phyloP scores from a whole-genome alignment of 2,888 invertebrate species.

The Sinopyrophorus schimmeli region DNA sequence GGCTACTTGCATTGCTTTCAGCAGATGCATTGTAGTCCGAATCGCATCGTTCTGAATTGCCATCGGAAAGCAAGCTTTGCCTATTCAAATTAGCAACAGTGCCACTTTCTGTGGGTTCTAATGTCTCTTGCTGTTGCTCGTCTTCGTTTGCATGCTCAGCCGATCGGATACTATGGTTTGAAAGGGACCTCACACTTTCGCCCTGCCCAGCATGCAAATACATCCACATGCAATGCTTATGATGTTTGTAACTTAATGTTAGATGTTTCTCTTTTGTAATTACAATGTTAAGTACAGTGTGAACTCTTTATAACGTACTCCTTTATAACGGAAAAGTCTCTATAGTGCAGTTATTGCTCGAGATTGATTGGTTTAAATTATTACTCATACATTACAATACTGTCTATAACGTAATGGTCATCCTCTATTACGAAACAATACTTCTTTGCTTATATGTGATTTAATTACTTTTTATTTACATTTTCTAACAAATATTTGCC shows the following conservation, averaged over 20 bases:
- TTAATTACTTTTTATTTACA: too few species aligned
- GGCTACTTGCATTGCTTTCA: constrained; percentile 50
- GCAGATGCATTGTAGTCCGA: constrained; percentile 53
- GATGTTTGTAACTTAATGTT: constrained; percentile 2
- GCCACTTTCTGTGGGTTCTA: constrained; percentile 36
- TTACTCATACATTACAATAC: too few species aligned
- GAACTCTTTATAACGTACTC: too few species aligned
- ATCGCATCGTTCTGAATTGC: constrained; percentile 39
- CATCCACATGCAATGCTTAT: constrained; percentile 40
- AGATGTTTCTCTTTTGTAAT: too few species aligned
- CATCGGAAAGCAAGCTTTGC: constrained; percentile 34
- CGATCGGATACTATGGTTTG: constrained; percentile 24
- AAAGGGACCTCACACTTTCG: constrained; percentile 33
- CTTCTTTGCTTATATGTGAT: too few species aligned
- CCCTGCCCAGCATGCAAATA: constrained; percentile 48
- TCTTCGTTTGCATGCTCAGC: constrained; percentile 40
- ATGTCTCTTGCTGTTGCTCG: constrained; percentile 38
- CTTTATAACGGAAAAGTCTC: too few species aligned
- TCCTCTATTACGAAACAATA: too few species aligned
- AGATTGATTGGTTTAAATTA: too few species aligned
- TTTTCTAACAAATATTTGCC: too few species aligned
- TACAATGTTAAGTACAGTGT: too few species aligned
- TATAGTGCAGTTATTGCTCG: too few species aligned
- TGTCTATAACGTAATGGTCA: too few species aligned
- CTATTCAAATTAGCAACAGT: constrained; percentile 23